Conservation (phyloP, 2,888 invertebrate species). For the Petrolisthes manimaculis region DNA sequence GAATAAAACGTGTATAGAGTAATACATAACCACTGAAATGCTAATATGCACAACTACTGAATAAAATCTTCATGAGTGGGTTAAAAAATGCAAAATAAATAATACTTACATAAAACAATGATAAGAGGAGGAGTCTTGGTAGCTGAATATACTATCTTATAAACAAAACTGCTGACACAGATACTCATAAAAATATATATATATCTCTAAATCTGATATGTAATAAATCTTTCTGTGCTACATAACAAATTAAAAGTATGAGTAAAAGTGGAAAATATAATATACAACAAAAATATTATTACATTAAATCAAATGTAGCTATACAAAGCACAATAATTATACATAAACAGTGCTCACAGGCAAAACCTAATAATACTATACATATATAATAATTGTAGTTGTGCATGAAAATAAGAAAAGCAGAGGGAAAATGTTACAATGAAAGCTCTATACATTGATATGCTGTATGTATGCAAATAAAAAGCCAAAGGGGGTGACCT, state of each 20-base stretch:
- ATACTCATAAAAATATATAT: slow-evolving; percentile 1
- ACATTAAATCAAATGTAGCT: too few species aligned
- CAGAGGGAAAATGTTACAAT: background rate
- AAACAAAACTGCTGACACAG: too few species aligned
- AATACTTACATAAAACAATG: too few species aligned
- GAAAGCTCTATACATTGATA: slow-evolving; percentile 6
- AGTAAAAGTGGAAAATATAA: background rate
- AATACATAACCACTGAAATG: too few species aligned
- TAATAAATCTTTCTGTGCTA: slow-evolving; percentile 10
- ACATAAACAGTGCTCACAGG: background rate
- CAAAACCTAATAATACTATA: background rate
- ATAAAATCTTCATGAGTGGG: too few species aligned
- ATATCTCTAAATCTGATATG: background rate
- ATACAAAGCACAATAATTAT: background rate
- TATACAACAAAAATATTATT: background rate
- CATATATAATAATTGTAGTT: background rate
- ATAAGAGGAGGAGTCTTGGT: too few species aligned
- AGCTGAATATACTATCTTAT: too few species aligned
- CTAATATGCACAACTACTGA: too few species aligned
- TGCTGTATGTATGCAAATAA: too few species aligned
- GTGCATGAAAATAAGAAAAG: background rate
- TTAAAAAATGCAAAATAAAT: too few species aligned
- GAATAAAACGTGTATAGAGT: too few species aligned
- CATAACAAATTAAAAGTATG: background rate
- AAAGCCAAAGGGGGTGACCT: too few species aligned